phyloP scores from a whole-genome alignment of 2,888 invertebrate genomes.

The Nomada fucata region DNA sequence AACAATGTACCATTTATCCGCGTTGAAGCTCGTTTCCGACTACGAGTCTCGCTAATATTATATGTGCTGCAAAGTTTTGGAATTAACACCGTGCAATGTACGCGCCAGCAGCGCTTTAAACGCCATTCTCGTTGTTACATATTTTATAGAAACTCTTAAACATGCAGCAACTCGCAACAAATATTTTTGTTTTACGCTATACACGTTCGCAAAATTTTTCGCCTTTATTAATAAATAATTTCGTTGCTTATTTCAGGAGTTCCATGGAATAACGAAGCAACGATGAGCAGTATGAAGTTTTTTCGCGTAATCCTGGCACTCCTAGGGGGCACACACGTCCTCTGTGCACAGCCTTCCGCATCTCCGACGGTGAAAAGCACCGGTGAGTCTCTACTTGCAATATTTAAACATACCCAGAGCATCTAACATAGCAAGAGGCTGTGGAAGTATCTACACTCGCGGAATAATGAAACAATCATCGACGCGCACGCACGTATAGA shows the following conservation, averaged over 20 bases:
- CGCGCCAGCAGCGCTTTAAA: not conserved
- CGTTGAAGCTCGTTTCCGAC: not conserved
- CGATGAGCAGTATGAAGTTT: slow-evolving; percentile 79
- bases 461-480: too few relatives aligned
- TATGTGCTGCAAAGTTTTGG: slow-evolving; percentile 1
- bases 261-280: slow-evolving; percentile 77
- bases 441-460: too few relatives aligned
- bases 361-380: slow-evolving; percentile 79
- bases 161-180: not conserved
- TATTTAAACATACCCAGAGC: not conserved
- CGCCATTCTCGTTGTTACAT: not conserved
- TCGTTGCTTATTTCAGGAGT: slow-evolving; percentile 69
- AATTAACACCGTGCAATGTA: not conserved
- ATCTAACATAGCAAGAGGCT: too few relatives aligned
- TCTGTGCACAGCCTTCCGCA: slow-evolving; percentile 78
- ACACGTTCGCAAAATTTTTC: not conserved
- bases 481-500: not conserved
- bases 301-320: slow-evolving; percentile 78
- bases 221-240: not conserved
- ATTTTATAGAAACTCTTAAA: not conserved
- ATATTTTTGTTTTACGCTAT: not conserved
- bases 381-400: slow-evolving; percentile 73
- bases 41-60: not conserved
- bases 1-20: slow-evolving; percentile 15
- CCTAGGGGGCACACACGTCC: slow-evolving; percentile 79